Evolutionary conservation across 2,113 vertebrate species (phyloP), one percentile per base, ranked within the genome.

Genomic region (Hemiscyllium ocellatum): DNA sequence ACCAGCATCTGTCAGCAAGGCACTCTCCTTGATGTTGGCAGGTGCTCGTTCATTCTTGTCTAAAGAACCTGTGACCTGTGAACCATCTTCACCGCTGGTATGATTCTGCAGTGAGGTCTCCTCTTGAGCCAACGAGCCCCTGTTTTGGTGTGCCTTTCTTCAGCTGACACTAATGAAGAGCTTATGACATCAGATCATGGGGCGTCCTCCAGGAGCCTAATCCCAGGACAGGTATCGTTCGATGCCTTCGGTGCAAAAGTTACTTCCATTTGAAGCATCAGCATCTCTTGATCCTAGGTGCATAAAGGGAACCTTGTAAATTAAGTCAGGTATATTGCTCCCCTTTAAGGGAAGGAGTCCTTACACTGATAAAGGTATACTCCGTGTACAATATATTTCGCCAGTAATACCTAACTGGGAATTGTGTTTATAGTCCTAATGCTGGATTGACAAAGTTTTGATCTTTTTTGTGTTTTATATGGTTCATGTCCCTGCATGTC

Each of bases 21-120:
- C 93, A 95, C 68, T 72, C 37, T 94, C 93, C 93, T 95, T 95
- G 42, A 95, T 95, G 93, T 95, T 95, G 93, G 68, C 68, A 95
- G 68, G 68, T 95, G 42, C 68, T 95, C 72, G 93, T 70, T 94
- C 93, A 72, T 70, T 95, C 68, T 72, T 42, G 37, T 72, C 68
- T 47, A 50, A 70, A 50, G 93, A 95, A 70, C 72, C 42, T 95
- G 42, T 95, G 93, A 91, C 68, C 93, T 50, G 93, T 70, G 93
- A 95, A 24, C 68, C 66, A 95, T 95, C 93, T 95, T 70, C 93
- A 95, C 68, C 93, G 42, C 22, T 24, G 3, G 93, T 72, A 72
- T 95, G 93, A 95, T 69, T 68, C 68, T 72, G 93, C 93, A 50
- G 7, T 95, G 93, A 95, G 69, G 42, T 95, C 22, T 72, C 42